A percentile compares a stretch with the other conserved stretches of the same genome.
Conservation (phyloP, 2,113 vertebrate species). For the Sceloporus undulatus region DNA sequence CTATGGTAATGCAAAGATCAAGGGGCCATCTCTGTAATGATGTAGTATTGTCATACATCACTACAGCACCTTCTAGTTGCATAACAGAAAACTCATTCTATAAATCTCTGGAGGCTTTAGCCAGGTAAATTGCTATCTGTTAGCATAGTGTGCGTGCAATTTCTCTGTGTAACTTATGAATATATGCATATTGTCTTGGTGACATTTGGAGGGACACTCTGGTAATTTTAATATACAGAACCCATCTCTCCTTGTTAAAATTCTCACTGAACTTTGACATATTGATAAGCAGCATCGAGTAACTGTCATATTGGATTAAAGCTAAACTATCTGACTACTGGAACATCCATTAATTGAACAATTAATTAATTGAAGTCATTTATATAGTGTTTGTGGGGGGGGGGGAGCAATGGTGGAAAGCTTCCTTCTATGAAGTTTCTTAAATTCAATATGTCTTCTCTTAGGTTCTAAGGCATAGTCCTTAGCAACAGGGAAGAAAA, state of each 20-base stretch:
- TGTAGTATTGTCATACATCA: conserved; percentile 9
- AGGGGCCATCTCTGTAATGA: not conserved
- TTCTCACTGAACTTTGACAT: no score
- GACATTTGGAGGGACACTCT: not conserved
- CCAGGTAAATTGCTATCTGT: not conserved
- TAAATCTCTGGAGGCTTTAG: not conserved
- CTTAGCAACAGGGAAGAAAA: not conserved
- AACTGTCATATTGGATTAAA: not conserved
- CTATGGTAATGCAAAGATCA: not conserved
- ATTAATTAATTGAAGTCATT: not conserved
- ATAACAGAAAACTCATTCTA: conserved; percentile 5
- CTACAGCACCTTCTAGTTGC: not conserved
- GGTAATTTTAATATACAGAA: not conserved
- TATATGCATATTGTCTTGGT: not conserved
- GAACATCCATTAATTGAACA: not conserved
- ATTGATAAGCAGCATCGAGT: not conserved
- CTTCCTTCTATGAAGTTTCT: not conserved
- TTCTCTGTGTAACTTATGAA: conserved; percentile 2
- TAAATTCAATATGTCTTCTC: not conserved
- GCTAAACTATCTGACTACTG: not conserved
- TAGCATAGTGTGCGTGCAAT: not conserved
- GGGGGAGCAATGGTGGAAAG: not conserved
- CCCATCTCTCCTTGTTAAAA: not conserved
- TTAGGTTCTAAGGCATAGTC: not conserved
- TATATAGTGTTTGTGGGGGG: no score